These are phyloP conservation scores for Melanostoma mellinum DNA, from an alignment of 2,888 invertebrate species.

Conservation along the genomic window DNA sequence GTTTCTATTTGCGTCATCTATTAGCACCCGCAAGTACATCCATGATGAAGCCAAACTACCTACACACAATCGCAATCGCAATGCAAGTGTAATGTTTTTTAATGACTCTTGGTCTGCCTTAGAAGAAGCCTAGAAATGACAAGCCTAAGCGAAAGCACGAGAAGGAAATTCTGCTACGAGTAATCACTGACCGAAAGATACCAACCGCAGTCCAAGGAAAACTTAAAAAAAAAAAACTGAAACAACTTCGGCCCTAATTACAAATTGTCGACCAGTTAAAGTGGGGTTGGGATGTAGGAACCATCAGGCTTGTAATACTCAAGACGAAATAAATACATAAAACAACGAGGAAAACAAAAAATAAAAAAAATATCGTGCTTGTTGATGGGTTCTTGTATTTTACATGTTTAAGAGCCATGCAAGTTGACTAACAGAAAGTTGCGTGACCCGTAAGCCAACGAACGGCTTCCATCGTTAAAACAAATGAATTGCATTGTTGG, in stretches of 20 bases:
- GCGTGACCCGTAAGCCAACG: conserved; percentile 69
- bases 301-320: conserved; percentile 21
- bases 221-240: conserved; percentile 9
- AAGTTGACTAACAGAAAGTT: conserved; percentile 47
- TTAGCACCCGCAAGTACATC: not conserved
- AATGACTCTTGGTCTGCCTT: conserved; percentile 18
- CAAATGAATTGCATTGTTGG: conserved; percentile 50
- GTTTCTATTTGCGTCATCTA: too few species aligned
- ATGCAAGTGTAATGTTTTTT: conserved; percentile 26
- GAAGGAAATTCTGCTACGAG: too few species aligned
- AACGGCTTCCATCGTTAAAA: conserved; percentile 68
- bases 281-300: conserved; percentile 8
- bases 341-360: not conserved
- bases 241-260: conserved; percentile 66
- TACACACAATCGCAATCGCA: conserved; percentile 3
- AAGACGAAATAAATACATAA: conserved; percentile 6
- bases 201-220: not conserved
- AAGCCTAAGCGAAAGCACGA: conserved; percentile 11
- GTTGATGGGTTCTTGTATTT: conserved; percentile 47
- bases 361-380: conserved; percentile 48
- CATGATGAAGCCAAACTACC: conserved; percentile 11
- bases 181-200: not conserved
- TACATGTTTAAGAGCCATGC: conserved; percentile 53
- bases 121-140: conserved; percentile 32
- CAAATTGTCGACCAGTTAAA: conserved; percentile 22